Evolutionary conservation across 2,797 vertebrate genomes (phyloP).

Genomic region (Botia almorhae): DNA sequence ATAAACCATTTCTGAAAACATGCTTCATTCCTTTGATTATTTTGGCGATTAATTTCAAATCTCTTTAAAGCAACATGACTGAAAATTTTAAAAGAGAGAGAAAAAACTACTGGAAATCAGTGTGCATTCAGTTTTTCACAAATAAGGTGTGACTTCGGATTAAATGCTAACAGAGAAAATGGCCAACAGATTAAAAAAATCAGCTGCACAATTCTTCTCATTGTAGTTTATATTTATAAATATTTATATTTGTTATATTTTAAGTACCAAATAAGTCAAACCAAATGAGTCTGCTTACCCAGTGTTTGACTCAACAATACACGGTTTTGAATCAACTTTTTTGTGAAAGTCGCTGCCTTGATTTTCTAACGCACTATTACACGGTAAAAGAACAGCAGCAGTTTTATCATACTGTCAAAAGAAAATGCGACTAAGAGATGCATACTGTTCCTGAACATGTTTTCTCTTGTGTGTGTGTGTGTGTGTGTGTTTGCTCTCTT

Average conservation of each 20-base stretch:
- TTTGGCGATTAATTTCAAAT: slow-evolving; percentile 25
- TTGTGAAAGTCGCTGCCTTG: neutral
- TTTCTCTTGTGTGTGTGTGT: neutral
- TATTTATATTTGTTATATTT: too few species aligned
- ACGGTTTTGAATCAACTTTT: neutral
- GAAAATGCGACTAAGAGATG: neutral
- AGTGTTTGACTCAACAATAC: neutral
- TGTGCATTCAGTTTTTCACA: neutral
- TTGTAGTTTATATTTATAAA: neutral
- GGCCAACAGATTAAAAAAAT: slow-evolving; percentile 1
- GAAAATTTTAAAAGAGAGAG: neutral
- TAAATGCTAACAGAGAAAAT: slow-evolving; percentile 23
- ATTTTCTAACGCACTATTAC: neutral
- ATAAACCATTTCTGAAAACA: slow-evolving; percentile 20
- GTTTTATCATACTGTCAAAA: slow-evolving; percentile 3
- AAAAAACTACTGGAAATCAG: neutral
- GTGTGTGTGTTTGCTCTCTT: slow-evolving; percentile 21
- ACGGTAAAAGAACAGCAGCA: neutral
- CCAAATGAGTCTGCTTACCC: neutral
- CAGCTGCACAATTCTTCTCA: neutral
- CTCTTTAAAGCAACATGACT: slow-evolving; percentile 9
- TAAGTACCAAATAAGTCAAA: slow-evolving; percentile 18
- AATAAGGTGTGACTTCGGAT: slow-evolving; percentile 7
- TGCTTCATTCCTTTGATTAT: slow-evolving; percentile 19
- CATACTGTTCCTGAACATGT: slow-evolving; percentile 8